These are phyloP conservation scores for Cyanoramphus novaezelandiae DNA, from an alignment of 2,113 vertebrate species.

Conservation along the genomic window DNA sequence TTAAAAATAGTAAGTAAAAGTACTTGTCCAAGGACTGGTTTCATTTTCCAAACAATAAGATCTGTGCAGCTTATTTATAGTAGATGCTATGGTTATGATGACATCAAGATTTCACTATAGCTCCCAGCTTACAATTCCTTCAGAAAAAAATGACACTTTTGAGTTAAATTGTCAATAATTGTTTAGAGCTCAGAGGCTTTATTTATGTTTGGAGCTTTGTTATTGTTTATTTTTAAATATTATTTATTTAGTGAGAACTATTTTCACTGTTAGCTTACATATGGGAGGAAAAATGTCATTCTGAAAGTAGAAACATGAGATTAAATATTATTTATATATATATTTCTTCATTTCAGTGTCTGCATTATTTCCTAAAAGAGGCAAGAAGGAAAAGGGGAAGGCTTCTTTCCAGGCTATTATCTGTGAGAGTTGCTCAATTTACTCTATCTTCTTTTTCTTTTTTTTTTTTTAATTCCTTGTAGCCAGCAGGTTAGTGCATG, in stretches of 20 bases:
- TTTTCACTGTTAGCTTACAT: not conserved
- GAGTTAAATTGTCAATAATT: not conserved
- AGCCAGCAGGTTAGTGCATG: not conserved
- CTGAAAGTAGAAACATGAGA: not conserved
- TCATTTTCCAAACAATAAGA: not conserved
- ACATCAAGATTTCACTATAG: not conserved
- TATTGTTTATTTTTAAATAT: not conserved
- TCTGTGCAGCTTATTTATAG: not conserved
- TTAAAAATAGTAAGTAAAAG: not conserved
- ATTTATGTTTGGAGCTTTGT: not conserved
- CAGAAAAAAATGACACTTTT: not conserved
- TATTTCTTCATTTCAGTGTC: not conserved
- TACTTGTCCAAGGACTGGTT: not conserved
- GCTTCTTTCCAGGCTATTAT: not conserved
- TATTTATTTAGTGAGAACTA: not conserved
- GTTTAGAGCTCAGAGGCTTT: not conserved
- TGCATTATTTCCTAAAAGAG: not conserved
- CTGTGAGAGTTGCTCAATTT: not conserved
- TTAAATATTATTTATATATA: not conserved
- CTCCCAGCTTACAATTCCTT: not conserved
- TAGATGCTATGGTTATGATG: not conserved
- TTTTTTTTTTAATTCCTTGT: not conserved
- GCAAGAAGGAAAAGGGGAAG: not conserved
- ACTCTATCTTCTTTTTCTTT: not conserved
- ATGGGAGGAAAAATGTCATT: not conserved